Evolutionary conservation across 2,888 invertebrate genomes (phyloP).

Genomic region (Adela reaumurella): DNA sequence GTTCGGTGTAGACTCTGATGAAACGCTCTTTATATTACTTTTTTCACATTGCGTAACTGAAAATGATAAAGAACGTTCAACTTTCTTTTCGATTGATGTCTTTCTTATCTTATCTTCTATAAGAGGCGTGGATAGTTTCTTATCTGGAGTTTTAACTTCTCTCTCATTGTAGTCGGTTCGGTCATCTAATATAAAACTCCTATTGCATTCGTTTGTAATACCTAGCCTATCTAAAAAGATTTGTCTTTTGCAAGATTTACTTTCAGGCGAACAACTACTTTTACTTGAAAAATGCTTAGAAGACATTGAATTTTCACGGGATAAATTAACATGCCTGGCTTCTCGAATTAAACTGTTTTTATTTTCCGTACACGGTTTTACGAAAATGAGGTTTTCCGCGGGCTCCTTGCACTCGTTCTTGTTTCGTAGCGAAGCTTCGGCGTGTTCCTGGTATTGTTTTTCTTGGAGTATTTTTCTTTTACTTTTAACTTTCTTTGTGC

Average conservation of each 20-base stretch:
- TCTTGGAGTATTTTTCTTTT: constrained; percentile 28
- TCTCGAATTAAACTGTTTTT: constrained; percentile 43
- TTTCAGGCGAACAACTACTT: constrained; percentile 16
- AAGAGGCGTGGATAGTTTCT: constrained; percentile 13
- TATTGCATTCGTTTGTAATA: constrained; percentile 27
- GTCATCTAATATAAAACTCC: constrained; percentile 40
- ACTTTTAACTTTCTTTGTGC: constrained; percentile 48
- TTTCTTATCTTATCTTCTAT: constrained; percentile 14
- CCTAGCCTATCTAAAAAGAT: not conserved
- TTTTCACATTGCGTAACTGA: constrained; percentile 13
- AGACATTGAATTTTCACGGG: constrained; percentile 43
- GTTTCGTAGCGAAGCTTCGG: constrained; percentile 7
- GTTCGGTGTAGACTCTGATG: constrained; percentile 41
- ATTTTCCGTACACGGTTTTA: constrained; percentile 37
- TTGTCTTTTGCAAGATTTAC: constrained; percentile 1
- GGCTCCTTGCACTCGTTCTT: constrained; percentile 18
- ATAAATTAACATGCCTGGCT: constrained; percentile 39
- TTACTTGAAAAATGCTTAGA: constrained; percentile 37
- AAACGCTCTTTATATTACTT: constrained; percentile 22
- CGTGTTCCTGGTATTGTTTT: too few relatives aligned
- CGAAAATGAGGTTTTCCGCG: constrained; percentile 34
- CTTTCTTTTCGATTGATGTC: constrained; percentile 1
- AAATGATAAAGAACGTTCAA: not conserved
- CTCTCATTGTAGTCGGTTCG: constrained; percentile 48
- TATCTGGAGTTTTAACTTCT: constrained; percentile 46